Evolutionary conservation across 1,140 invertebrate genomes (phyloP), one percentile per base, ranked within the genome.

Genomic region (Caenorhabditis brenneri): DNA sequence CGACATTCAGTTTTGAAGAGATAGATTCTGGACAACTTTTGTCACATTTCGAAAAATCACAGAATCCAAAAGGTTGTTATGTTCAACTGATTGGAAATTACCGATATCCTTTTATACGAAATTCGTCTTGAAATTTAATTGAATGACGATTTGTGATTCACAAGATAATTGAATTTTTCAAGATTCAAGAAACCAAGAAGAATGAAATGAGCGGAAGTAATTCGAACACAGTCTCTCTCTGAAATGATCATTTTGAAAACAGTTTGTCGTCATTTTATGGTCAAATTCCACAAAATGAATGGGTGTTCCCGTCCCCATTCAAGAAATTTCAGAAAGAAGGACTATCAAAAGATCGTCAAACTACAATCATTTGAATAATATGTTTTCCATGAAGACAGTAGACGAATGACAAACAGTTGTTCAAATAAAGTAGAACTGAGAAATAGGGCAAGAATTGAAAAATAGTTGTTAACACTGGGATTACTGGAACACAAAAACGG

Each of bases 381-480:
- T 55, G 27, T 55, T 74, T 22, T 74, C 16, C 29, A 19, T 36
- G 29, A 19, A 19, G 58, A 65, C 16, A 36, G 33, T 31, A 33
- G 9, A 36, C 19, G 36, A 74, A 24, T 29, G n/a, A 31, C 33
- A 42, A 74, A 65, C 33, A 74, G 65, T 74, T 74, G 65, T 74
- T 74, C 65, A 74, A 74, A 74, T 74, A 74, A 42, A 42, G 24
- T 9, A 46, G 22, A 36, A 65, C 29, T 36, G 58, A 65, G 31
- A 36, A 65, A 12, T 33, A n/a, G n/a, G n/a, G n/a, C 15, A 27
- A 15, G 29, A 74, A 42, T 5, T 5, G 31, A 27, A 3, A 24
- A 22, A 74, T 12, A 42, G 36, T 74, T 74, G 65, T 74, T 74
- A 74, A 74, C 65, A 74, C 42, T 74, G n/a, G 36, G 65, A 74